Percentiles rank a stretch among this genome's conserved stretches.
Conservation (phyloP, 1,140 invertebrate genomes). For the Ips nitidus region DNA sequence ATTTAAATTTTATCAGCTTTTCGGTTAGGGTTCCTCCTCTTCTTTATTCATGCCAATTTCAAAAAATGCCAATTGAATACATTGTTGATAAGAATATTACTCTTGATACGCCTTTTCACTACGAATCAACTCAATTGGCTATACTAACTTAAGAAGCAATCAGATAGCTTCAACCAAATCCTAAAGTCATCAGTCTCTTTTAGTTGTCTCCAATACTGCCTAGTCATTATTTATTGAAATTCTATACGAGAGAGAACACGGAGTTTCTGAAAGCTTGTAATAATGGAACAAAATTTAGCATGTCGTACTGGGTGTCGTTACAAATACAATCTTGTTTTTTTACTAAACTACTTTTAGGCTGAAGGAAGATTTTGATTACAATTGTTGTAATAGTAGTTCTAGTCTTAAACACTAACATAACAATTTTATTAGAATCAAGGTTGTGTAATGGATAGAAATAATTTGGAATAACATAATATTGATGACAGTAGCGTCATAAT, state of each 20-base stretch:
- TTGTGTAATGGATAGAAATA: no score
- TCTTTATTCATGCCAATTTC: no score
- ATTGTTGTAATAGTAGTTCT: no score
- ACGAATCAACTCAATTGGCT: not conserved
- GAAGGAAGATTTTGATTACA: no score
- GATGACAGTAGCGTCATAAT: no score
- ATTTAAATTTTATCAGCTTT: no score
- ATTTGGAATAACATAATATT: no score
- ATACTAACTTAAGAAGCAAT: slow-evolving; percentile 45
- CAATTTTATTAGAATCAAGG: no score
- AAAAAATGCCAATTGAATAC: not conserved
- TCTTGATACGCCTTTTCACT: not conserved
- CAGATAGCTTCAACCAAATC: slow-evolving; percentile 41
- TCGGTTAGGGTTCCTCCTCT: no score
- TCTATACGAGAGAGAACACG: slow-evolving; percentile 36
- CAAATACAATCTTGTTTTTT: not conserved
- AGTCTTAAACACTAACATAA: no score
- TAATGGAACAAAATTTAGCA: slow-evolving; percentile 2
- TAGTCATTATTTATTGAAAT: slow-evolving; percentile 43
- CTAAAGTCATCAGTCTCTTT: slow-evolving; percentile 41
- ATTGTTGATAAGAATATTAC: not conserved
- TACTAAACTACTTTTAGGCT: not conserved
- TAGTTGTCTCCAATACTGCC: slow-evolving; percentile 43
- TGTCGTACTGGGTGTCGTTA: slow-evolving; percentile 17
- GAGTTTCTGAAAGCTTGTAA: slow-evolving; percentile 27